Base-by-base conservation (phyloP, 1,140 invertebrate genomes). In the Drosophila pachea region DNA sequence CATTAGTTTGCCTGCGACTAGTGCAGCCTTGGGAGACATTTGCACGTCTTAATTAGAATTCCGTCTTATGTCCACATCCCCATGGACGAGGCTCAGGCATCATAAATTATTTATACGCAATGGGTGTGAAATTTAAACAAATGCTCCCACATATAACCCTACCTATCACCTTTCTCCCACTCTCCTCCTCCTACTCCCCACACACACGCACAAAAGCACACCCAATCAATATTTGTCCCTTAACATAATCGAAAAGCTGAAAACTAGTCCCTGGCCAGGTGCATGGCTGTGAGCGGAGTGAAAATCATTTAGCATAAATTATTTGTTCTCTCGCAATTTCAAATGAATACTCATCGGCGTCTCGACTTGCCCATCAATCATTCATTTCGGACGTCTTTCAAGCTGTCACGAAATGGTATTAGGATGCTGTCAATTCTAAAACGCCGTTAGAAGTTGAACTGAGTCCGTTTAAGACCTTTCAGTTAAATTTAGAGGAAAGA, bases 121-220 rank as follows among this genome's bases (percentile, higher is more conserved):
- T 73, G 73, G 76, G 54, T 74, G 71, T 73, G 64, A 76, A 84
- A 84, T 86, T 86, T 84, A 84, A 79, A 86, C 76, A 81, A 86
- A 86, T 81, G 50, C 49, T 77, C 48, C 49, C 71, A 59, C 29
- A 48, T 42, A 59, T 56, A 22, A 22, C 22, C 3, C 22, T 22
- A 22, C 22, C 22, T 22, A 22, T 22, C 22, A 22, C 22, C 22
- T 22, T 22, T 22, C 22, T 22, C 22, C 22, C 22, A 22, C 22
- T 22, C 22, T 22, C 3, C 22, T 3, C 22, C 22, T 22, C 22
- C n/a, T n/a, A n/a, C n/a, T n/a, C 22, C 68, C 59, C 36, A 50
- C 43, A 49, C 22, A 54, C 55, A 68, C 45, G 59, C 32, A 35
- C 38, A 22, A 22, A 22, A 22, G 3, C 22, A 43, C 35, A 32